These are phyloP conservation scores for Myioborus miniatus DNA, from an alignment of 2,797 vertebrate genomes.

Conservation along the genomic window DNA sequence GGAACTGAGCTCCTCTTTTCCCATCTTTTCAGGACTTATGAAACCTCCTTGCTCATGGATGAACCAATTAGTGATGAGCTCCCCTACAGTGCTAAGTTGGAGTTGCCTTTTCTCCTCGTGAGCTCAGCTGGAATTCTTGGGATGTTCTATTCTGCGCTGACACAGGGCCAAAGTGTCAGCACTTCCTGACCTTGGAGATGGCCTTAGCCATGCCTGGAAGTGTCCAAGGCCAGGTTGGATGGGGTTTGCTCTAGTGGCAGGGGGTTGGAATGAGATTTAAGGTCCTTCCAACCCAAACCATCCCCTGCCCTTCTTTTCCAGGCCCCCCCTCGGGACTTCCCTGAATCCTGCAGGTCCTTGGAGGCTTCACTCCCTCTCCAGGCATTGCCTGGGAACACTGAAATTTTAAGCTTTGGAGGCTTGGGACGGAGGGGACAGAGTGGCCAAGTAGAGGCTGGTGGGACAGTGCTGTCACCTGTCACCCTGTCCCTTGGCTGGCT, in stretches of 20 bases:
- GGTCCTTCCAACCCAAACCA: background rate
- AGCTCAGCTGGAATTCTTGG: background rate
- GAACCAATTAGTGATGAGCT: background rate
- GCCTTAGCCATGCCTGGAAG: background rate
- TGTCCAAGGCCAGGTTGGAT: background rate
- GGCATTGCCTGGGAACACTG: background rate
- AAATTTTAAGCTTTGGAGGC: background rate
- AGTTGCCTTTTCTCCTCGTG: background rate
- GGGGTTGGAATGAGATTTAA: background rate
- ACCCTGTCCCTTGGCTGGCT: rapidly evolving
- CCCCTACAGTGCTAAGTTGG: background rate
- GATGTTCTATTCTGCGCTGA: background rate
- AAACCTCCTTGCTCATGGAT: background rate
- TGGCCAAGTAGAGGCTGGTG: rapidly evolving
- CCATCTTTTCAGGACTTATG: constrained; percentile 41
- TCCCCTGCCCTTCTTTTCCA: background rate
- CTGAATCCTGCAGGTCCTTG: background rate
- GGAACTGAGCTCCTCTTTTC: background rate
- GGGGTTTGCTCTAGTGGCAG: background rate
- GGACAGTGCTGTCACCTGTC: rapidly evolving
- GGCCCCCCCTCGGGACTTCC: rapidly evolving
- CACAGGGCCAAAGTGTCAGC: background rate
- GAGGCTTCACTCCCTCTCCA: background rate
- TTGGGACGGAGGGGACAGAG: background rate
- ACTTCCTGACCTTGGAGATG: background rate